These are phyloP conservation scores for Sciurus niger DNA, from an alignment of 2,113 vertebrate genomes.

Conservation along the genomic window DNA sequence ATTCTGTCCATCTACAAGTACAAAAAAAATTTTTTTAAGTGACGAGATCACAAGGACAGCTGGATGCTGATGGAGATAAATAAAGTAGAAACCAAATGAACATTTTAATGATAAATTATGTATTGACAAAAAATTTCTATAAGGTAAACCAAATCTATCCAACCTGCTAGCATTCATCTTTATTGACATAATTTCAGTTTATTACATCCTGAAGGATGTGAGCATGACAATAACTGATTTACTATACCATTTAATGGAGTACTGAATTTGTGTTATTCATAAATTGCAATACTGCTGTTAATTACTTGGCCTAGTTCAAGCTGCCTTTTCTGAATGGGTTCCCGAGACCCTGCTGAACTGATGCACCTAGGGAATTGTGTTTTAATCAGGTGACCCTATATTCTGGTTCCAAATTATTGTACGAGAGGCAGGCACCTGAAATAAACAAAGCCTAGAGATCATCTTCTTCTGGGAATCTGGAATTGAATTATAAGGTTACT, in stretches of 20 bases:
- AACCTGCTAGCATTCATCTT: conserved; percentile 48
- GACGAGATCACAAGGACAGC: neutral
- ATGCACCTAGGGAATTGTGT: neutral
- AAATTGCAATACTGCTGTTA: conserved; percentile 52
- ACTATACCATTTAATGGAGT: conserved; percentile 45
- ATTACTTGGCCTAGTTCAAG: conserved; percentile 26
- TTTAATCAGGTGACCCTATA: neutral
- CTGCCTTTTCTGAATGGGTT: conserved; percentile 1
- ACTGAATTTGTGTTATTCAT: conserved; percentile 51
- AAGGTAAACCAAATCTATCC: neutral
- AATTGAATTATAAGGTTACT: conserved; percentile 12
- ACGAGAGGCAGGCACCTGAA: conserved; percentile 32
- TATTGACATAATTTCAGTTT: conserved; percentile 55
- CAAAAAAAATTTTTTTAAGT: no score
- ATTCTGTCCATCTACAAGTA: no score
- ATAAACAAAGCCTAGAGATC: neutral
- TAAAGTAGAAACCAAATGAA: conserved; percentile 39
- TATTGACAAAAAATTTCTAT: conserved; percentile 31
- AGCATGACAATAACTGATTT: conserved; percentile 62
- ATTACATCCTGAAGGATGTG: conserved; percentile 27
- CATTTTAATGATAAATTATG: conserved; percentile 37
- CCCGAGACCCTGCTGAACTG: neutral
- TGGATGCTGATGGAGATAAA: neutral
- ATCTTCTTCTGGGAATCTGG: conserved; percentile 36
- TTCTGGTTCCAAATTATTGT: neutral